These are phyloP conservation scores for Drosophila micromelanica DNA, from an alignment of 1,140 invertebrate species.

Conservation along the genomic window DNA sequence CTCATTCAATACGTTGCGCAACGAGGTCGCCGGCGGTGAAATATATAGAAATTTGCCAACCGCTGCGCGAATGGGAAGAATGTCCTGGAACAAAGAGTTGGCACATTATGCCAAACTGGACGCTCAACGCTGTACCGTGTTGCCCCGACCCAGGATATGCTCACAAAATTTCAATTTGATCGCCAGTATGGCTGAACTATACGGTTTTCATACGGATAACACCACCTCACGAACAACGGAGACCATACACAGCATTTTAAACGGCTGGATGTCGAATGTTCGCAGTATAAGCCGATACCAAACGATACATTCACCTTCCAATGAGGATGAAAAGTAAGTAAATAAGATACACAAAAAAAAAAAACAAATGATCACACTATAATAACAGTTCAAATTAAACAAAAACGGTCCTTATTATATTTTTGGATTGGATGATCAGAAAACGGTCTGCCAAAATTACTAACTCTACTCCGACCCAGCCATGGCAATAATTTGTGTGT, in stretches of 20 bases:
- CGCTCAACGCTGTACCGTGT: conserved; percentile 10
- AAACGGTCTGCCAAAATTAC: too few species aligned
- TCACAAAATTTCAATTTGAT: conserved; percentile 28
- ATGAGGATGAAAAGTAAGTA: conserved; percentile 14
- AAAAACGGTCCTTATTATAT: too few species aligned
- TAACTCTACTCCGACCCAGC: too few species aligned
- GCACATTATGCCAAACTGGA: conserved; percentile 39
- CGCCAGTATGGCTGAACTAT: conserved; percentile 21
- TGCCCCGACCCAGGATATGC: conserved; percentile 3
- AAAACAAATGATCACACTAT: too few species aligned
- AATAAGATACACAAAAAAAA: background rate
- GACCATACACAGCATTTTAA: background rate
- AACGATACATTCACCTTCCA: conserved; percentile 2
- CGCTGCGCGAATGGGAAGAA: conserved; percentile 42
- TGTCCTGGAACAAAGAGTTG: conserved; percentile 49
- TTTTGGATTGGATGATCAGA: too few species aligned
- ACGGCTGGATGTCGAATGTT: conserved; percentile 3
- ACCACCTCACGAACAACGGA: background rate
- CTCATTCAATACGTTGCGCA: conserved; percentile 35
- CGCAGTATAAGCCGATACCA: conserved; percentile 16
- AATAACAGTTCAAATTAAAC: too few species aligned
- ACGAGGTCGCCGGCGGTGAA: conserved; percentile 38
- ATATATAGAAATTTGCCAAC: conserved; percentile 20
- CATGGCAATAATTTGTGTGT: too few species aligned
- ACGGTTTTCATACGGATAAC: background rate